These are phyloP conservation scores for Campaea margaritaria DNA, from an alignment of 2,888 invertebrate species.

Conservation along the genomic window DNA sequence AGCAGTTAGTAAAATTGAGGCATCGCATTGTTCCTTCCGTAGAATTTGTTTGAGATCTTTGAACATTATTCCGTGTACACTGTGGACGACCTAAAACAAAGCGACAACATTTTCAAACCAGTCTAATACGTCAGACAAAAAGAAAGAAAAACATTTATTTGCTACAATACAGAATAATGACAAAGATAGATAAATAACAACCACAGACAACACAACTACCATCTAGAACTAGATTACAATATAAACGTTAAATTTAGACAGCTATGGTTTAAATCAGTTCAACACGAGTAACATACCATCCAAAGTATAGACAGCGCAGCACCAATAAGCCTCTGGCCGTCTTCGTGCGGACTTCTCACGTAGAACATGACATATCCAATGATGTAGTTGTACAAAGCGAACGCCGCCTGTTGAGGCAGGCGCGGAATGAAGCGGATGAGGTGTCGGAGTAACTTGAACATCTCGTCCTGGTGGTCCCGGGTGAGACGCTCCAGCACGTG, in stretches of 20 bases:
- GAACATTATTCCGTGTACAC: slow-evolving; percentile 99
- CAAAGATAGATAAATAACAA: background rate
- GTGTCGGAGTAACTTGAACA: slow-evolving; percentile 96
- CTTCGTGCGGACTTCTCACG: slow-evolving; percentile 97
- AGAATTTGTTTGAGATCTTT: slow-evolving; percentile 99
- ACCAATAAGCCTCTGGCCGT: slow-evolving; percentile 97
- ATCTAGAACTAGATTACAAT: background rate
- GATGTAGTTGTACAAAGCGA: slow-evolving; percentile 98
- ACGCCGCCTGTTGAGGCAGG: slow-evolving; percentile 98
- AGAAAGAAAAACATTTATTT: too few relatives aligned
- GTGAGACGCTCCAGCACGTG: slow-evolving; percentile 98
- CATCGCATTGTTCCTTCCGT: slow-evolving; percentile 99
- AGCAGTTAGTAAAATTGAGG: slow-evolving; percentile 97
- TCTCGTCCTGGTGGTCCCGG: slow-evolving; percentile 95
- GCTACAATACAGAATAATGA: too few relatives aligned
- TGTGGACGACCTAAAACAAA: slow-evolving; percentile 93
- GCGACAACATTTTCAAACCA: slow-evolving; percentile 11
- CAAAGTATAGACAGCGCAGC: slow-evolving; percentile 97
- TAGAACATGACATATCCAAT: slow-evolving; percentile 99
- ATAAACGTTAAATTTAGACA: background rate
- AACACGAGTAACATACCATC: slow-evolving; percentile 88
- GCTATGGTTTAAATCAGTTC: slow-evolving; percentile 6
- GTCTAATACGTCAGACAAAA: too few relatives aligned
- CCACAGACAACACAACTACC: background rate
- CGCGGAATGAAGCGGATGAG: slow-evolving; percentile 96